Evolutionary conservation across 2,888 invertebrate species (phyloP).

Genomic region (Harpalus rufipes): DNA sequence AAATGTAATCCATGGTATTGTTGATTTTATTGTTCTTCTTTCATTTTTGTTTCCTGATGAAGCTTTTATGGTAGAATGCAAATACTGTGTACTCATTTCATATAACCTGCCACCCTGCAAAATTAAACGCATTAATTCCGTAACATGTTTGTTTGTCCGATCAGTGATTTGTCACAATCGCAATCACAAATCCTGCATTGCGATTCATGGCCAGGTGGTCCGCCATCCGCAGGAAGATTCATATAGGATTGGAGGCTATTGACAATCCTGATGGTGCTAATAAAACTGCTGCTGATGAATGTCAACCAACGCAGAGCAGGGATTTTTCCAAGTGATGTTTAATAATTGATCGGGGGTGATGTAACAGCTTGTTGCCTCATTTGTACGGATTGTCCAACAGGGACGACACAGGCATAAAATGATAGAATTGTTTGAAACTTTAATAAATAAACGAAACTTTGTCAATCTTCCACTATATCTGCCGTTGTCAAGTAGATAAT

Average conservation of each 20-base stretch:
- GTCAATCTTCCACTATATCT: background rate
- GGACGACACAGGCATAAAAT: background rate
- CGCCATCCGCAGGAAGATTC: slow-evolving; percentile 12
- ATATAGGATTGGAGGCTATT: slow-evolving; percentile 40
- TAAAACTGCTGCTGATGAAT: slow-evolving; percentile 65
- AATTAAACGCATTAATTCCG: slow-evolving; percentile 66
- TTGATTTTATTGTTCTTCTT: too few species aligned
- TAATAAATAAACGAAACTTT: background rate
- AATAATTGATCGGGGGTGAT: slow-evolving; percentile 50
- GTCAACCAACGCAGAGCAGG: slow-evolving; percentile 48
- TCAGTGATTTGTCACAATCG: slow-evolving; percentile 63
- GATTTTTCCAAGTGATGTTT: slow-evolving; percentile 43
- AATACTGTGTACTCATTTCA: slow-evolving; percentile 42
- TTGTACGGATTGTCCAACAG: slow-evolving; percentile 26
- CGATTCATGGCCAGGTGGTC: slow-evolving; percentile 36
- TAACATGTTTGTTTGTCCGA: slow-evolving; percentile 65
- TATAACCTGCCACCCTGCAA: slow-evolving; percentile 17
- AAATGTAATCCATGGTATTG: too few species aligned
- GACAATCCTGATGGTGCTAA: slow-evolving; percentile 59
- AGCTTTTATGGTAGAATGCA: slow-evolving; percentile 19
- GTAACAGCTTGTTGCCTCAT: slow-evolving; percentile 59
- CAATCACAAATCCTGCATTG: slow-evolving; percentile 43
- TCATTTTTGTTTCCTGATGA: background rate
- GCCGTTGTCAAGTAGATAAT: background rate
- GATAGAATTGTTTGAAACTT: background rate